Evolutionary conservation across 1,140 invertebrate genomes (phyloP).

Genomic region (Carposina sasakii): DNA sequence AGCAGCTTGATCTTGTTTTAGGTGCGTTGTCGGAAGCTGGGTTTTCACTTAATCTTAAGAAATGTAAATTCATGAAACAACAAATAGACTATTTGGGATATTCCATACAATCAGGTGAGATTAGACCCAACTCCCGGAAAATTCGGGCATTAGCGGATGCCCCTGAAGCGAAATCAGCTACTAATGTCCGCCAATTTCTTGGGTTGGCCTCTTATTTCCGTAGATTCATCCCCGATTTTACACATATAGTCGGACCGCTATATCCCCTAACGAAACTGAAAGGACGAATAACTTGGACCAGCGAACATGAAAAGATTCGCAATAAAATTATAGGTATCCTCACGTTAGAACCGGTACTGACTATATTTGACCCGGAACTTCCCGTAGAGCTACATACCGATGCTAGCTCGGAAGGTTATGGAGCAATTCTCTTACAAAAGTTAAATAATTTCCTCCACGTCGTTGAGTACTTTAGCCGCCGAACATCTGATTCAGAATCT

Average conservation of each 20-base stretch:
- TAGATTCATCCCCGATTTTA: not conserved
- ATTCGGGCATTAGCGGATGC: conserved; percentile 13
- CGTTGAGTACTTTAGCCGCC: not conserved
- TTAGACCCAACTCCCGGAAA: conserved; percentile 18
- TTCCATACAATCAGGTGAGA: conserved; percentile 16
- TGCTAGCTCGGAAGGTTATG: not conserved
- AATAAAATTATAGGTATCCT: not conserved
- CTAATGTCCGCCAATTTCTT: not conserved
- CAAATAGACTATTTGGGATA: conserved; percentile 22
- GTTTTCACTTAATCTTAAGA: conserved; percentile 22
- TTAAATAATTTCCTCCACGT: not conserved
- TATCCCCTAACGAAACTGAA: not conserved
- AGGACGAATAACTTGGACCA: not conserved
- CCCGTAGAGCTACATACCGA: not conserved
- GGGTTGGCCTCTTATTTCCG: not conserved
- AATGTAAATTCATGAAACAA: conserved; percentile 27
- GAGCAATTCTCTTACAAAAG: not conserved
- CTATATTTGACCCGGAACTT: not conserved
- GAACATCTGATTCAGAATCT: not conserved
- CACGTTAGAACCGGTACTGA: not conserved
- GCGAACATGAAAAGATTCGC: not conserved
- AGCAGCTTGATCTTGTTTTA: not conserved
- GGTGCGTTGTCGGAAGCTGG: conserved; percentile 14
- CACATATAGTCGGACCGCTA: not conserved
- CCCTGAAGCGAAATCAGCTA: not conserved